Conservation (phyloP, 2,797 vertebrate genomes). For the Ibycter americanus region DNA sequence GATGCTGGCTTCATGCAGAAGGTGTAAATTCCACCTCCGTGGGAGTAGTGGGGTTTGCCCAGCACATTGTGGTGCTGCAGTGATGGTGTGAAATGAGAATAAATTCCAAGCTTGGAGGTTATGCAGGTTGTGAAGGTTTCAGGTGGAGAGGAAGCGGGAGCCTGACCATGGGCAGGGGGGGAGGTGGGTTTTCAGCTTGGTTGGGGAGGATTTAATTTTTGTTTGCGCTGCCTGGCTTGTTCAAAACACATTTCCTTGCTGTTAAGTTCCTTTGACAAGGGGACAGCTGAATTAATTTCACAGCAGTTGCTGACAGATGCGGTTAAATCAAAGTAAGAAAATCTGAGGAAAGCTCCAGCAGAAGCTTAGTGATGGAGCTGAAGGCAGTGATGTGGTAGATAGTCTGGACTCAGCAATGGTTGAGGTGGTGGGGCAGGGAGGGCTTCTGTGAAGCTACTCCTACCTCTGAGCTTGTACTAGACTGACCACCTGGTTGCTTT, state of each 20-base stretch:
- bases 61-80: neutral
- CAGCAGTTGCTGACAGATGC: neutral
- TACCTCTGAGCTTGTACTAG: neutral
- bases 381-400: neutral
- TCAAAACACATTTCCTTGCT: neutral
- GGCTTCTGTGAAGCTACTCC: neutral
- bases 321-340: neutral
- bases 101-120: neutral
- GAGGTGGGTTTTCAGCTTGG: neutral
- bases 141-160: neutral
- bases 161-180: neutral
- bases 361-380: neutral
- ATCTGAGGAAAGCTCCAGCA: neutral
- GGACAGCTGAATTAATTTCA: neutral
- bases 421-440: neutral
- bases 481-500: neutral
- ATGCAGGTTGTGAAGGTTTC: neutral
- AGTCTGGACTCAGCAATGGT: neutral
- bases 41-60: neutral
- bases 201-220: neutral
- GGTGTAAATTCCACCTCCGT: accelerated
- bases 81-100: neutral
- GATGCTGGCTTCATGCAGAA: neutral
- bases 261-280: neutral
- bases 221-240: neutral